Percentiles rank a stretch among this genome's conserved stretches.
Evolutionary conservation across 2,113 vertebrate genomes (phyloP).

Genomic region (Lontra canadensis): DNA sequence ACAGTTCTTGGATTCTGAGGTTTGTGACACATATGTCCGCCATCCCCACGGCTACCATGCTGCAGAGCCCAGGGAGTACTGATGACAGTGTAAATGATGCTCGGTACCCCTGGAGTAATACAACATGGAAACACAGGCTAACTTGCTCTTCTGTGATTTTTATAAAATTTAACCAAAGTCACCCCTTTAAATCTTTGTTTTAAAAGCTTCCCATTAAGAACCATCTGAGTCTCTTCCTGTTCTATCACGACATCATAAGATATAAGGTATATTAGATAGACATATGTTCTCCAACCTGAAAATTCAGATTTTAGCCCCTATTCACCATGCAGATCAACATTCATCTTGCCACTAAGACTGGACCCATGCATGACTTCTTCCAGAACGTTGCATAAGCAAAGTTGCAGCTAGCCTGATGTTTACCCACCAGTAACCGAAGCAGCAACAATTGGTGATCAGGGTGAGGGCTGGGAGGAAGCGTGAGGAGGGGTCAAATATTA

Average conservation of each 20-base stretch:
- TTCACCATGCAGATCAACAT: not conserved
- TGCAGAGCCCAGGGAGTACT: not conserved
- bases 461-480: not conserved
- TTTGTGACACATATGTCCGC: not conserved
- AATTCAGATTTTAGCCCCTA: not conserved
- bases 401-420: not conserved
- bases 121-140: not conserved
- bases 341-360: not conserved
- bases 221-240: not conserved
- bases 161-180: not conserved
- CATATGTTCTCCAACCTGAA: not conserved
- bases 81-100: rapidly evolving
- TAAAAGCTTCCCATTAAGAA: not conserved
- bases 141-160: not conserved
- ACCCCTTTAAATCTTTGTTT: not conserved
- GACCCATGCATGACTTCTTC: not conserved
- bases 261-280: not conserved
- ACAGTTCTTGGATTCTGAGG: not conserved
- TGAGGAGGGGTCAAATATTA: not conserved
- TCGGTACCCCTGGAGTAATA: rapidly evolving
- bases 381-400: not conserved
- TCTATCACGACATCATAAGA: not conserved
- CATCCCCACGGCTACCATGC: not conserved
- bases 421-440: not conserved
- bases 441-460: not conserved